phyloP scores from a whole-genome alignment of 2,888 invertebrate species.

The Drosophila prolongata region DNA sequence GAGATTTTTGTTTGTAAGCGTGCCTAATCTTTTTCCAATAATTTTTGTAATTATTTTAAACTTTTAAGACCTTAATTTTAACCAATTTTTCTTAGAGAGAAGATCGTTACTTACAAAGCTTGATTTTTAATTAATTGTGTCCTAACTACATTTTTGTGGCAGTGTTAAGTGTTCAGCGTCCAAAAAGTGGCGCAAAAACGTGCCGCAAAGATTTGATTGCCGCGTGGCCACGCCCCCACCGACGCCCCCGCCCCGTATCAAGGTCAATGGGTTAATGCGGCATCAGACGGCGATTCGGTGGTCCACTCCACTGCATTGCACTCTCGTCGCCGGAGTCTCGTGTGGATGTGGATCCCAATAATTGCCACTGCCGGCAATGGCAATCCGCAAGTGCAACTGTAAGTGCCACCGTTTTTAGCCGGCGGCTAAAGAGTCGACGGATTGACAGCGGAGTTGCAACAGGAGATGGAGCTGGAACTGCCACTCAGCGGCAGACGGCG shows the following conservation, averaged over 20 bases:
- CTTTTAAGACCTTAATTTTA: no score
- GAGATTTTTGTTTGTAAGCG: no score
- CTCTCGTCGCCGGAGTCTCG: conserved; percentile 8
- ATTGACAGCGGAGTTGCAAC: conserved; percentile 61
- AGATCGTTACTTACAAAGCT: no score
- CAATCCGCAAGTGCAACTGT: conserved; percentile 82
- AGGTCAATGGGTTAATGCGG: conserved; percentile 76
- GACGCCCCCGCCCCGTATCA: conserved; percentile 55
- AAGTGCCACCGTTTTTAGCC: conserved; percentile 80
- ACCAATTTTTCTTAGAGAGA: no score
- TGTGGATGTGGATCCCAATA: conserved; percentile 75
- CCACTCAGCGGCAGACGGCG: conserved; percentile 67
- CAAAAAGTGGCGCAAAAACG: conserved; percentile 68
- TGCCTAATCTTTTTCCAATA: no score
- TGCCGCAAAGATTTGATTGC: conserved; percentile 34
- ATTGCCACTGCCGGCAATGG: conserved; percentile 69
- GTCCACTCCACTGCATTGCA: conserved; percentile 46
- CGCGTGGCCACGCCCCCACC: conserved; percentile 32
- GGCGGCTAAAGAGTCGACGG: conserved; percentile 48
- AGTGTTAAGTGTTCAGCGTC: neutral
- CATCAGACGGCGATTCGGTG: conserved; percentile 22
- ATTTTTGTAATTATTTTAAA: no score
- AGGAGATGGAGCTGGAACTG: conserved; percentile 58
- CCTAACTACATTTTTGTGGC: neutral
- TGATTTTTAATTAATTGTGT: no score